Evolutionary conservation across 2,888 invertebrate species (phyloP).

Genomic region (Mesoligia furuncula): DNA sequence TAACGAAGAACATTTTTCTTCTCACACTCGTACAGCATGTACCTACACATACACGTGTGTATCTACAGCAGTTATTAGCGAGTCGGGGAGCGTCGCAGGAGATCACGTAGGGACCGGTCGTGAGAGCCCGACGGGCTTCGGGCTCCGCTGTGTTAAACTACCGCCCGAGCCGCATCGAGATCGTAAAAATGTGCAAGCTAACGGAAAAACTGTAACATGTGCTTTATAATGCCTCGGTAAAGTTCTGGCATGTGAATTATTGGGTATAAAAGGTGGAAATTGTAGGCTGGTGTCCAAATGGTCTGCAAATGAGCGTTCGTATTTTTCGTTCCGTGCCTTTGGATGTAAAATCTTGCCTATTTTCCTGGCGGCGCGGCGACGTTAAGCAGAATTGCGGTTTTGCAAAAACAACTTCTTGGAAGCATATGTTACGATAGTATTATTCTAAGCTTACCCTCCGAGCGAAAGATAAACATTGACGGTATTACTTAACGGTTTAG

Average conservation of each 20-base stretch:
- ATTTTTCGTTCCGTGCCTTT: constrained; percentile 5
- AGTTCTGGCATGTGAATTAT: constrained; percentile 57
- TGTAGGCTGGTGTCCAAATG: constrained; percentile 53
- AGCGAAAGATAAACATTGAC: constrained; percentile 20
- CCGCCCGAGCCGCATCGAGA: constrained; percentile 65
- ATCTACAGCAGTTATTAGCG: constrained; percentile 75
- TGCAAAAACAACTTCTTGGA: constrained; percentile 30
- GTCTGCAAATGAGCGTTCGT: constrained; percentile 31
- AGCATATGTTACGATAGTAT: background rate
- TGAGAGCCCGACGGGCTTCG: constrained; percentile 66
- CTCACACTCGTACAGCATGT: constrained; percentile 45
- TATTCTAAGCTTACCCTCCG: constrained; percentile 18
- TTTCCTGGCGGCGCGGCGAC: background rate
- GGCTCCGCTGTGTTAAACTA: constrained; percentile 61
- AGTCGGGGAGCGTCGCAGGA: constrained; percentile 82
- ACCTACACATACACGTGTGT: constrained; percentile 53
- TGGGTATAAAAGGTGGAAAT: constrained; percentile 59
- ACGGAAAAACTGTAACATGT: constrained; percentile 78
- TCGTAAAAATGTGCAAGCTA: constrained; percentile 86
- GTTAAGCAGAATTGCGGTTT: constrained; percentile 22
- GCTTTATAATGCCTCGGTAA: constrained; percentile 63
- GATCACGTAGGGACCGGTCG: constrained; percentile 86
- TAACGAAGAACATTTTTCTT: constrained; percentile 66
- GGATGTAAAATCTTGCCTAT: constrained; percentile 17
- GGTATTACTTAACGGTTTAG: constrained; percentile 9